Percentiles rank a stretch among this genome's conserved stretches.
Conservation (phyloP, 2,113 vertebrate genomes). For the Notothenia coriiceps region DNA sequence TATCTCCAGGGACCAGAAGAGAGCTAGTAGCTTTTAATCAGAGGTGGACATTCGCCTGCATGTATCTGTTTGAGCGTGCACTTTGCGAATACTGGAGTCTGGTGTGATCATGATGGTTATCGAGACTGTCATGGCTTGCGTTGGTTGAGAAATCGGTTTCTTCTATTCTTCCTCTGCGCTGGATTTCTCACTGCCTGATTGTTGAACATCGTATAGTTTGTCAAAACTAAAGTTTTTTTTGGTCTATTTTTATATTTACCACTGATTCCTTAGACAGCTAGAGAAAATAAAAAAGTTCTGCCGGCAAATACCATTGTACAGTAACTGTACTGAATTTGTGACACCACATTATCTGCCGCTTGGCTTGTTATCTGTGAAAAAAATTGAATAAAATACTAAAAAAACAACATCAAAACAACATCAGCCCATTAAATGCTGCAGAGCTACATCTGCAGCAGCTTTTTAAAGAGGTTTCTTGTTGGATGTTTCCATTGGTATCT, state of each 20-base stretch:
- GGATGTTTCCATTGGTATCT: constrained; percentile 13
- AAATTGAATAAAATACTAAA: background rate
- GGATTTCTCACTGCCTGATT: constrained; percentile 20
- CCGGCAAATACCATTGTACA: constrained; percentile 18
- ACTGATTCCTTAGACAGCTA: constrained; percentile 30
- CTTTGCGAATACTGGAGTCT: constrained; percentile 30
- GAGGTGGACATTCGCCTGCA: constrained; percentile 26
- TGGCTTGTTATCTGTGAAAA: constrained; percentile 26
- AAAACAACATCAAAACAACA: constrained; percentile 18
- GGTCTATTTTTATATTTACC: constrained; percentile 5
- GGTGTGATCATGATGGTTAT: constrained; percentile 42
- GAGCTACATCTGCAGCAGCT: background rate
- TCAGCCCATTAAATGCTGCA: constrained; percentile 9
- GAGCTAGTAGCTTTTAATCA: constrained; percentile 37
- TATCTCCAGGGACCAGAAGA: constrained; percentile 12
- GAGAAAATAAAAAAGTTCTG: background rate
- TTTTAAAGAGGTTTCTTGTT: constrained; percentile 7
- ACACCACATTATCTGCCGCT: constrained; percentile 18
- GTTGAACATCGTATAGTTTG: constrained; percentile 34
- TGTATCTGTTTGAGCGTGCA: background rate
- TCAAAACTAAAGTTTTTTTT: constrained; percentile 24
- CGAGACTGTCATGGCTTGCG: background rate
- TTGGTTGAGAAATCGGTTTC: constrained; percentile 14
- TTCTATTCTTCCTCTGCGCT: background rate
- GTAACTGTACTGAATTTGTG: constrained; percentile 23